Conservation (phyloP, 2,888 invertebrate species). For the Dascillus cervinus region DNA sequence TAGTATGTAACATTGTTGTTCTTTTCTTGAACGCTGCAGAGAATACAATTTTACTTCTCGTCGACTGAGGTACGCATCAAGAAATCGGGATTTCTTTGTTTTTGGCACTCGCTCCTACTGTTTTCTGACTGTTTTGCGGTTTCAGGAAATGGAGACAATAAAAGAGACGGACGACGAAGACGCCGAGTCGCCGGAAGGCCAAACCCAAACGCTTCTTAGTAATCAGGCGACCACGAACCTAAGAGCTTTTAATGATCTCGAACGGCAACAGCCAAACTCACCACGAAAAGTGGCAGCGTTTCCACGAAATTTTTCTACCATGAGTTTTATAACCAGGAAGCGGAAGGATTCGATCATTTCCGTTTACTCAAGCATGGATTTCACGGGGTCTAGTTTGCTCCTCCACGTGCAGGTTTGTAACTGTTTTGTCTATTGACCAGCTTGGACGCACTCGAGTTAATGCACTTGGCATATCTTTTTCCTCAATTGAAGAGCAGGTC, state of each 20-base stretch:
- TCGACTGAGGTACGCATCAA: slow-evolving; percentile 37
- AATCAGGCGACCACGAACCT: too few species aligned
- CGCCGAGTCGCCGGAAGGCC: slow-evolving; percentile 45
- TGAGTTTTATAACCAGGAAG: slow-evolving; percentile 33
- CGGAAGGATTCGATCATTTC: slow-evolving; percentile 49
- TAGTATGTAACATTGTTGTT: slow-evolving; percentile 3
- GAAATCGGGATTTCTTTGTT: background rate
- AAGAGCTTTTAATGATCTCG: slow-evolving; percentile 35
- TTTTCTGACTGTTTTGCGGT: slow-evolving; percentile 12
- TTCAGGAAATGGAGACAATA: slow-evolving; percentile 62
- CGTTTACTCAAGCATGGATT: slow-evolving; percentile 65
- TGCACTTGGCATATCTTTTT: too few species aligned
- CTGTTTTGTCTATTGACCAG: too few species aligned
- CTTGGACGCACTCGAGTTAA: too few species aligned
- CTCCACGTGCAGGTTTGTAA: slow-evolving; percentile 51
- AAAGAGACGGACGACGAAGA: slow-evolving; percentile 59
- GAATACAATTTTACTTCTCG: slow-evolving; percentile 39
- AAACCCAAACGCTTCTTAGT: slow-evolving; percentile 31
- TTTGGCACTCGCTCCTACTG: background rate
- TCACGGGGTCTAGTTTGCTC: slow-evolving; percentile 65
- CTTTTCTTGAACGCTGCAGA: slow-evolving; percentile 33
- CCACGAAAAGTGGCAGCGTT: slow-evolving; percentile 36
- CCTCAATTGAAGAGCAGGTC: too few species aligned
- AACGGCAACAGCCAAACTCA: slow-evolving; percentile 25
- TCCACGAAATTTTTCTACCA: slow-evolving; percentile 39